Base-by-base conservation (phyloP, 2,113 vertebrate genomes). In the Uria lomvia region DNA sequence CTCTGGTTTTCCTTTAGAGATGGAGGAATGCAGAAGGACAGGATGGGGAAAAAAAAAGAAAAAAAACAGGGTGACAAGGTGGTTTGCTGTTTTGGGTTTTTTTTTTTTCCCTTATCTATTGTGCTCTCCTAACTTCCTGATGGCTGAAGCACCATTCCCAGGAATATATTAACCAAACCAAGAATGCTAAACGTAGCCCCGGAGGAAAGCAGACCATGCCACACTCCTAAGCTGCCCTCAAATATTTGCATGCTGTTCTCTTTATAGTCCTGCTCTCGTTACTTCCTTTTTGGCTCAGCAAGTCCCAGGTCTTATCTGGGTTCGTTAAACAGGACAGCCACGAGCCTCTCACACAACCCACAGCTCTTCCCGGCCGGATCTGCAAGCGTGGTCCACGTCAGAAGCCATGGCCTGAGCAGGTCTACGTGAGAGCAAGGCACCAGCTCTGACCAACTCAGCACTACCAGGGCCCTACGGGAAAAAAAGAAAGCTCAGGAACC, bases 321-420 rank as follows among this genome's bases (percentile, higher is more conserved):
- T 3, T 49, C 4, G 5, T 52, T 45, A 15, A 67, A 15, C 22
- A 21, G 49, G 34, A 43, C 56, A 56, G 59, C 16, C 45, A 27
- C 16, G 20, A 38, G 42, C 45, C n/a, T 56, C 53, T 15, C 53
- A 8, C 53, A 29, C 40, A 32, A 15, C 18, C n/a, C 1, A 0
- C 60, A 79, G 62, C 30, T 84, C 29, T 49, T 11, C 26, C 36
- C 32, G 11, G 18, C 60, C 3, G 3, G 42, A 53, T 12, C 70
- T 42, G 38, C 1, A 1, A 78, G 53, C 3, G 0, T 2, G 13
- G 18, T 27, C 27, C 47, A n/a, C 3, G 0, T 56, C 36, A 68
- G 53, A 14, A 78, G 67, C 59, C 15, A 1, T 0, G 15, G 40
- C 47, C 60, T 8, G 60, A 62, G 80, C 21, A 18, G 34, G 22